phyloP scores from a whole-genome alignment of 2,888 invertebrate genomes.

The Pandemis corylana region DNA sequence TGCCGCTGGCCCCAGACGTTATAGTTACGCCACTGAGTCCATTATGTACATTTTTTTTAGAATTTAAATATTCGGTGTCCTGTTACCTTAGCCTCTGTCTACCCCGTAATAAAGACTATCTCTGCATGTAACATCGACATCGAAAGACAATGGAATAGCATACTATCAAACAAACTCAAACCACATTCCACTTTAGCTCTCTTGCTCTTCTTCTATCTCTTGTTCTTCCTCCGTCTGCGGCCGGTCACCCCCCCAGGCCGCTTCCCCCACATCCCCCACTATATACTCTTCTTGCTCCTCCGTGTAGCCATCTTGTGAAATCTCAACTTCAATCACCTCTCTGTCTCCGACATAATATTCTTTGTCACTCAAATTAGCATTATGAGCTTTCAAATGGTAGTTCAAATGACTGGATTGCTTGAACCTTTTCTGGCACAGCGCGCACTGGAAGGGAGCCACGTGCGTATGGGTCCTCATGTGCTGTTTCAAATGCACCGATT shows the following conservation, averaged over 20 bases:
- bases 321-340: conserved; percentile 40
- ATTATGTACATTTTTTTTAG: no score
- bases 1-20: no score
- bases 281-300: neutral
- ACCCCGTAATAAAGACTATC: no score
- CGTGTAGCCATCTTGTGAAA: conserved; percentile 25
- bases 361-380: conserved; percentile 60
- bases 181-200: neutral
- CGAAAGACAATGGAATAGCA: no score
- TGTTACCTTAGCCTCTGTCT: no score
- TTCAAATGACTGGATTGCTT: conserved; percentile 77
- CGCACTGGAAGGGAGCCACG: conserved; percentile 75
- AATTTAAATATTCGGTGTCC: no score
- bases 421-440: conserved; percentile 69
- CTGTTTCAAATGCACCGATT: conserved; percentile 72
- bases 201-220: neutral
- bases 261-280: conserved; percentile 16
- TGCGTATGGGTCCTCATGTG: conserved; percentile 80
- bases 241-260: neutral
- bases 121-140: no score
- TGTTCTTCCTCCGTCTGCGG: neutral
- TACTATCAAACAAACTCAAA: no score
- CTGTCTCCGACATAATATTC: conserved; percentile 49
- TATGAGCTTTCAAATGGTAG: conserved; percentile 74
- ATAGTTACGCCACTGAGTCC: no score